These are phyloP conservation scores for Redunca redunca DNA, from an alignment of 2,113 vertebrate genomes.

Conservation along the genomic window DNA sequence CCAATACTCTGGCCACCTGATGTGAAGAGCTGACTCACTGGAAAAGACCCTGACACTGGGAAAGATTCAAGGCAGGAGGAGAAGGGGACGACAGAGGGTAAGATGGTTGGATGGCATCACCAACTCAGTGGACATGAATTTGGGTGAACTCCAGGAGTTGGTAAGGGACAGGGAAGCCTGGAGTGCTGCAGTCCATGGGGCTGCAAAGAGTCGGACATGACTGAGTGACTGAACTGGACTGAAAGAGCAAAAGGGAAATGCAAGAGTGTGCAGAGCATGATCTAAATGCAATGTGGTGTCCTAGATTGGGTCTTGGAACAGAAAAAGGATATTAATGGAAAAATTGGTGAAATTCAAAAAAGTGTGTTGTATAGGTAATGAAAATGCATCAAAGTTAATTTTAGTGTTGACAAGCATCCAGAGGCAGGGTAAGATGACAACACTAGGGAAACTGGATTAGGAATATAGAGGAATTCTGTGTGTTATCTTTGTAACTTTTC, in stretches of 20 bases:
- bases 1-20: background rate
- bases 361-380: background rate
- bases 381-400: background rate
- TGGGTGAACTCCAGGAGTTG: background rate
- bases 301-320: background rate
- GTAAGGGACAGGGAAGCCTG: background rate
- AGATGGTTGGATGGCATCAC: background rate
- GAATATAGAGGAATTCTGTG: background rate
- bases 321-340: background rate
- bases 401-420: background rate
- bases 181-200: background rate
- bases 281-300: background rate
- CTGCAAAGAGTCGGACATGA: background rate
- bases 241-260: background rate
- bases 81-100: background rate
- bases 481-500: background rate
- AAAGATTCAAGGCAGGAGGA: background rate
- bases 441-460: background rate
- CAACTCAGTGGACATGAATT: background rate
- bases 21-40: background rate
- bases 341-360: background rate
- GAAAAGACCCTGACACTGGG: background rate
- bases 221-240: background rate
- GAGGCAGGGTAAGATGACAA: background rate
- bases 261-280: background rate